A percentile compares a stretch with the other conserved stretches of the same genome.
phyloP scores from a whole-genome alignment of 2,888 invertebrate genomes.

The Ischnus inquisitorius region DNA sequence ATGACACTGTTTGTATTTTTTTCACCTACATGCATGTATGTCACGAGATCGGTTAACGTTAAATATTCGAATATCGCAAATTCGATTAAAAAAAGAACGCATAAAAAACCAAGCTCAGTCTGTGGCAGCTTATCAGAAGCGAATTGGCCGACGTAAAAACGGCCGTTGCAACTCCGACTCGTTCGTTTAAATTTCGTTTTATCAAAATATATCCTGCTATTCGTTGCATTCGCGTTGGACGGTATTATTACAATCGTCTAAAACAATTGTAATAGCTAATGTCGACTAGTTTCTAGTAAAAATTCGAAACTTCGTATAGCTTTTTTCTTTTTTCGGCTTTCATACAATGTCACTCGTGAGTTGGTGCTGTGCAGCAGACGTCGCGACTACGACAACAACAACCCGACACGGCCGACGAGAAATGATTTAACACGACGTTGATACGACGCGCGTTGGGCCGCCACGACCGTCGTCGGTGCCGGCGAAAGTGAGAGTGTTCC shows the following conservation, averaged over 20 bases:
- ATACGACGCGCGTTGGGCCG: constrained; percentile 74
- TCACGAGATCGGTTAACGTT: not conserved
- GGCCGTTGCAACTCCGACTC: not conserved
- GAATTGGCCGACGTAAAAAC: too few species aligned
- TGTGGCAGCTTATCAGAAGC: too few species aligned
- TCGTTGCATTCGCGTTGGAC: constrained; percentile 12
- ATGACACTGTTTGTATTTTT: constrained; percentile 1
- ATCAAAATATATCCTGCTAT: constrained; percentile 3
- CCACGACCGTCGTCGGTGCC: constrained; percentile 82
- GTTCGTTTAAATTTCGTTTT: not conserved
- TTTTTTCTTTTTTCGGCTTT: not conserved
- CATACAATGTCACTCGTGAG: constrained; percentile 11
- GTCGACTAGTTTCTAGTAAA: not conserved
- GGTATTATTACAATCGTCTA: not conserved
- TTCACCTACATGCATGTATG: not conserved
- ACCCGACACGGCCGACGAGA: not conserved
- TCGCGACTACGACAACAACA: not conserved
- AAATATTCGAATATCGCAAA: too few species aligned
- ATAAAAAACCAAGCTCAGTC: not conserved
- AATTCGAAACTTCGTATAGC: not conserved
- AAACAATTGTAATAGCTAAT: constrained; percentile 6
- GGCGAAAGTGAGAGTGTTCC: constrained; percentile 84
- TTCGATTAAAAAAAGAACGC: too few species aligned
- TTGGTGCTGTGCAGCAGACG: not conserved
- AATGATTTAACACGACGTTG: constrained; percentile 43